Evolutionary conservation across 2,797 vertebrate species (phyloP).

Genomic region (Enteromius argenteus): DNA sequence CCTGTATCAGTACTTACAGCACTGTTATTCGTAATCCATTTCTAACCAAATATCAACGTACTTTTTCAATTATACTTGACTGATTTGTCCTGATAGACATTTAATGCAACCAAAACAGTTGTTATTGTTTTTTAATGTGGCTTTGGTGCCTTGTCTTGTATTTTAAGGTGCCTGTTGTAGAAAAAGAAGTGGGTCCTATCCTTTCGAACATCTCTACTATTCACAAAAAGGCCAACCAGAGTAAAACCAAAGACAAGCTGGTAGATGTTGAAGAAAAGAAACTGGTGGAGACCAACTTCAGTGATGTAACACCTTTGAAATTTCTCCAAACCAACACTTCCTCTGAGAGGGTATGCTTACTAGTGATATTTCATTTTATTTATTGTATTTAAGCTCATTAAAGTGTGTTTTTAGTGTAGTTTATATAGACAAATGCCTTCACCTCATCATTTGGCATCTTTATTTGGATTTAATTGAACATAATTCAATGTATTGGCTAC

Average conservation of each 20-base stretch:
- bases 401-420: background rate
- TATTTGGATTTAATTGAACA: background rate
- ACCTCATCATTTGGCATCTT: background rate
- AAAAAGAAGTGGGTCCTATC: slow-evolving; percentile 59
- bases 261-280: slow-evolving; percentile 50
- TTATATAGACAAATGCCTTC: background rate
- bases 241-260: slow-evolving; percentile 40
- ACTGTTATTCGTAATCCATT: background rate
- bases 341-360: slow-evolving; percentile 67
- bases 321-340: slow-evolving; percentile 61
- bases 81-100: background rate
- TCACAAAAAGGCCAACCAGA: slow-evolving; percentile 35
- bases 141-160: slow-evolving; percentile 9
- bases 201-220: slow-evolving; percentile 52
- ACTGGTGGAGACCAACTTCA: slow-evolving; percentile 33
- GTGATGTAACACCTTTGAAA: slow-evolving; percentile 56
- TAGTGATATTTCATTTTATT: background rate
- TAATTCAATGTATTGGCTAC: background rate
- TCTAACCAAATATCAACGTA: background rate
- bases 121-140: background rate
- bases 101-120: background rate
- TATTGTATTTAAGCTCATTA: background rate
- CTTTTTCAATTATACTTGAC: background rate
- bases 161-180: slow-evolving; percentile 68
- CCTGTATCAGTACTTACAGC: background rate